Evolutionary conservation across 2,888 invertebrate species (phyloP), one percentile per base, ranked within the genome.

Genomic region (Agriotes lineatus): DNA sequence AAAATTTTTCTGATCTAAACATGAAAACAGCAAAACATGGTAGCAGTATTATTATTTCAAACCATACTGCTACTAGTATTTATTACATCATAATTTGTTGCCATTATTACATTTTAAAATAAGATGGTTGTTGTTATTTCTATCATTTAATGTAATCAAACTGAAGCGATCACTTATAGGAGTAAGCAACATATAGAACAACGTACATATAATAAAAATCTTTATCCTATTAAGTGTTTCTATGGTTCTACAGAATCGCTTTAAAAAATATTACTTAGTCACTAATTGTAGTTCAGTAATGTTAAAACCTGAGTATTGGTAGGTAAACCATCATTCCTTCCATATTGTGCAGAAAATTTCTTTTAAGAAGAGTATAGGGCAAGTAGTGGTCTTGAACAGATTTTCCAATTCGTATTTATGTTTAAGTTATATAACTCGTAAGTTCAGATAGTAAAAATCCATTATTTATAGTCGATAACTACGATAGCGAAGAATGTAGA

Each of bases 201-300:
- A 48, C 10, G 48, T 48, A 48, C n/a, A 2, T 48, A 52, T 52
- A 52, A 16, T 9, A 52, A 30, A 45, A 52, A n/a, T 18, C 33
- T 33, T 52, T 52, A 52, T 52, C 52, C 52, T 52, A 33, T 33
- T 52, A 52, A 52, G 52, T 52, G 52, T 52, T 52, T 52, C 30
- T 35, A 52, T 52, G 52, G 52, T 52, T 52, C 52, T 52, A 52
- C 52, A 18, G 22, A 33, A 2, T 33, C 7, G 33, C 7, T 52
- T 52, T 4, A 33, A 35, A 18, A 12, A 3, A 48, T 45, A 45
- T 30, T 30, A 12, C 52, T 33, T 61, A 50, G 61, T 61, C 52
- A 61, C 20, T 61, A 61, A 61, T 37, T 52, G 61, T 61, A 52
- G 50, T 25, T 14, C 30, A 45, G 12, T 39, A 39, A 9, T 39